These are phyloP conservation scores for Chrysaora quinquecirrha DNA, from an alignment of 30 jellyfish, hydroid and myxozoan species.

Conservation along the genomic window DNA sequence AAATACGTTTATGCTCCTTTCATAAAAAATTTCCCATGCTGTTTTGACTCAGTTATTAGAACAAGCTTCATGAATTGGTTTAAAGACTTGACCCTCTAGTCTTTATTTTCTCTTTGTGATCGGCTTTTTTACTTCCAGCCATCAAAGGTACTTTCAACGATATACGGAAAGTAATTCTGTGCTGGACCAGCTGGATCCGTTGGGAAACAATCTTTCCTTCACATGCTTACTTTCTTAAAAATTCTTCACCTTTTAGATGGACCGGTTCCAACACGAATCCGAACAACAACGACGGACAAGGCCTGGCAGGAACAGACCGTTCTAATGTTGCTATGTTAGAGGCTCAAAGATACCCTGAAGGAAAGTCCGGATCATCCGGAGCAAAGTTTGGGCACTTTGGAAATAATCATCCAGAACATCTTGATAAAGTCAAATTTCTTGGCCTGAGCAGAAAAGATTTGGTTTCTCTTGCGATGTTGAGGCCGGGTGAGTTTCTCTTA, in stretches of 20 bases:
- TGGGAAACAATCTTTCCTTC: no score
- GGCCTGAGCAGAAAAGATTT: conserved; percentile 73
- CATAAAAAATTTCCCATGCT: no score
- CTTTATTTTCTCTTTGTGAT: no score
- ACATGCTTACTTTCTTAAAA: no score
- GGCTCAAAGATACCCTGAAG: conserved; percentile 69
- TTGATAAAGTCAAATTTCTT: conserved; percentile 46
- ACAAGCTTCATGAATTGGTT: no score
- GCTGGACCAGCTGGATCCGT: no score
- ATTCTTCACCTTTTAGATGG: conserved; percentile 97
- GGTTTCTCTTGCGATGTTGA: conserved; percentile 75
- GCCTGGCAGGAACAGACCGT: conserved; percentile 91
- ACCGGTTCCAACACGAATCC: conserved; percentile 99
- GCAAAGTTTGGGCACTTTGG: conserved; percentile 81
- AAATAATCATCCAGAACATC: conserved; percentile 78
- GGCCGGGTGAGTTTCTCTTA: conserved; percentile 81
- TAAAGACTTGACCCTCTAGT: no score
- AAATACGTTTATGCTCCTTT: no score
- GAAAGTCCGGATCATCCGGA: conserved; percentile 35
- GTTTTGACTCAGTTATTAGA: no score
- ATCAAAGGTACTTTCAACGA: no score
- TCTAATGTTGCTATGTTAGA: conserved; percentile 73
- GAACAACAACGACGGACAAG: conserved; percentile 94
- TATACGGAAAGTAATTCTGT: no score
- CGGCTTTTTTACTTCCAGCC: no score